Conservation (phyloP, 1,140 invertebrate species). For the Zaprionus capensis region DNA sequence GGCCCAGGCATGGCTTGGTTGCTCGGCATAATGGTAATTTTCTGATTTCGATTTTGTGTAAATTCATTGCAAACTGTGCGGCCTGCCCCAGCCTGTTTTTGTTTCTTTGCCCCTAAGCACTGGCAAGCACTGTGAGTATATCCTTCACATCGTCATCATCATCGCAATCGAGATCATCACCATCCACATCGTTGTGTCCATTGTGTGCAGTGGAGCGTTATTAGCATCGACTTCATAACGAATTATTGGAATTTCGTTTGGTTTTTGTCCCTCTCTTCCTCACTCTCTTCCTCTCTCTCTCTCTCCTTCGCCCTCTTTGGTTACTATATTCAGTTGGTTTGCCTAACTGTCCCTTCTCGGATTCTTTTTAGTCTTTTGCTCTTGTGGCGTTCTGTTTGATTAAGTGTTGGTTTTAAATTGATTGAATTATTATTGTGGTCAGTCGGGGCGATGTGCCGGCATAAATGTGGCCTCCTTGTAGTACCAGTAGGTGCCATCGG, state of each 20-base stretch:
- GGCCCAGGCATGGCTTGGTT: conserved; percentile 43
- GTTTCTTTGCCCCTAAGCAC: conserved; percentile 23
- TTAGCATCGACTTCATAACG: conserved; percentile 80
- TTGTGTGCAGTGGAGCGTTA: conserved; percentile 77
- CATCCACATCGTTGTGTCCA: conserved; percentile 54
- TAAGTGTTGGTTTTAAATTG: conserved; percentile 77
- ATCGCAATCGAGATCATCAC: conserved; percentile 25
- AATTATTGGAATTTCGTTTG: conserved; percentile 72
- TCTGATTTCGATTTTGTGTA: conserved; percentile 82
- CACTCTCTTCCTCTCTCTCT: background rate
- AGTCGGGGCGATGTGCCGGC: background rate
- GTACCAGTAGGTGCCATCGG: background rate
- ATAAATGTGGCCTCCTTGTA: conserved; percentile 13
- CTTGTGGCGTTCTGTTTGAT: conserved; percentile 49
- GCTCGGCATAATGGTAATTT: conserved; percentile 78
- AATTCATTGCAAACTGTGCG: conserved; percentile 72
- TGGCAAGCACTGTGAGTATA: conserved; percentile 6
- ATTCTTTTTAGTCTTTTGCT: conserved; percentile 49
- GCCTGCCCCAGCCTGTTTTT: conserved; percentile 31
- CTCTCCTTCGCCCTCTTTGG: conserved; percentile 19
- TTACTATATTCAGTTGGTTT: conserved; percentile 14
- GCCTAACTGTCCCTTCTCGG: conserved; percentile 12
- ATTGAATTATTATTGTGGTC: conserved; percentile 74
- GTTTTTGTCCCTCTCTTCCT: conserved; percentile 28
- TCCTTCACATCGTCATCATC: conserved; percentile 20